These are phyloP conservation scores for Thamnophis elegans DNA, from an alignment of 2,797 vertebrate species.

Conservation along the genomic window DNA sequence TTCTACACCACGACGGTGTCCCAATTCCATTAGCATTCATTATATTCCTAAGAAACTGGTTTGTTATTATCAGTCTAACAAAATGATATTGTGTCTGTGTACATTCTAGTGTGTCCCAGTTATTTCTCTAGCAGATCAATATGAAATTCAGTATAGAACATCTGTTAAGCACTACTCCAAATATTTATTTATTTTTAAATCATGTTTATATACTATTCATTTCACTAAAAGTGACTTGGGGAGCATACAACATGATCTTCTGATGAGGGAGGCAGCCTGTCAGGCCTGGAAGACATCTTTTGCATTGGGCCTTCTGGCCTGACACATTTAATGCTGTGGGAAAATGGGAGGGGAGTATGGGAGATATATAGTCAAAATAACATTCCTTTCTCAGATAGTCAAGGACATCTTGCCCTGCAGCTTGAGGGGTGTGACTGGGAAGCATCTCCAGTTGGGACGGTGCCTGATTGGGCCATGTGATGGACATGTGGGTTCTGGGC, in stretches of 20 bases:
- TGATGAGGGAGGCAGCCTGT: too few species aligned
- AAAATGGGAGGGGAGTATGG: too few species aligned
- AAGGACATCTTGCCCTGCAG: too few species aligned
- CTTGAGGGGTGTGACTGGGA: too few species aligned
- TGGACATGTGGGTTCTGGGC: too few species aligned
- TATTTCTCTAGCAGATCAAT: not conserved
- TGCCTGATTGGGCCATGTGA: too few species aligned
- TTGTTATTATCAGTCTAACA: not conserved
- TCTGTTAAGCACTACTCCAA: not conserved
- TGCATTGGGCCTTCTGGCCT: too few species aligned
- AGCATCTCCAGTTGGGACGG: too few species aligned
- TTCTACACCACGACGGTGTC: not conserved
- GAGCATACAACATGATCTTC: not conserved
- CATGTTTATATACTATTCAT: not conserved
- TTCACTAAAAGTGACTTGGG: not conserved
- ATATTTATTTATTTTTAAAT: not conserved
- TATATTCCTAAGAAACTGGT: conserved; percentile 11
- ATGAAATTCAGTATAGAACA: not conserved
- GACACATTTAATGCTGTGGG: too few species aligned
- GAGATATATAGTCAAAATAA: too few species aligned
- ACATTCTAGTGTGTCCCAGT: not conserved
- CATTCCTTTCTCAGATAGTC: too few species aligned
- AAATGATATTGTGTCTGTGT: not conserved
- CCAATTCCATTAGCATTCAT: conserved; percentile 22
- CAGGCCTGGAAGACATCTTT: too few species aligned